Percentiles rank a stretch among this genome's conserved stretches.
phyloP scores from a whole-genome alignment of 1,140 invertebrate genomes.

The Nephotettix cincticeps region DNA sequence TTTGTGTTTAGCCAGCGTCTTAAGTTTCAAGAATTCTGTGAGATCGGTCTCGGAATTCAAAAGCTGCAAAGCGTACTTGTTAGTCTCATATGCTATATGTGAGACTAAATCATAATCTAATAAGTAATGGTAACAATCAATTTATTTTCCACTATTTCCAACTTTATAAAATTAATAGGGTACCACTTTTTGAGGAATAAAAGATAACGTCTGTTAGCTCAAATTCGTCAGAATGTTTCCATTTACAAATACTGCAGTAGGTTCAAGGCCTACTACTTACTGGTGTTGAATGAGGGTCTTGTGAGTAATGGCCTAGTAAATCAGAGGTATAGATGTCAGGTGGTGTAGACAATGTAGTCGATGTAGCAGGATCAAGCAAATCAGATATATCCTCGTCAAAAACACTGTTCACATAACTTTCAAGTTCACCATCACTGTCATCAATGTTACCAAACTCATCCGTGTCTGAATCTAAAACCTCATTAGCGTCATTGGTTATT shows the following conservation, averaged over 20 bases:
- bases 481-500: background rate
- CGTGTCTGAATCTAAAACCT: background rate
- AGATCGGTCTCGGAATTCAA: background rate
- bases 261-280: no score
- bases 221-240: background rate
- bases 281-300: background rate
- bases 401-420: background rate
- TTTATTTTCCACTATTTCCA: background rate
- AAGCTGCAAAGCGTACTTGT: background rate
- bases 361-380: background rate
- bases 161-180: background rate
- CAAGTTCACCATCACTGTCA: background rate
- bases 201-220: background rate
- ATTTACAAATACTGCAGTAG: background rate
- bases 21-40: background rate
- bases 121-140: slow-evolving; percentile 2
- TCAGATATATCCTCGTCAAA: background rate
- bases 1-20: background rate
- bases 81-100: background rate
- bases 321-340: background rate
- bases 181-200: background rate
- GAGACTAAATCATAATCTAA: background rate
- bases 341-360: background rate
- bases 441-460: background rate
- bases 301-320: background rate